Base-by-base conservation (phyloP, 2,888 invertebrate genomes). In the Melieria omissa region DNA sequence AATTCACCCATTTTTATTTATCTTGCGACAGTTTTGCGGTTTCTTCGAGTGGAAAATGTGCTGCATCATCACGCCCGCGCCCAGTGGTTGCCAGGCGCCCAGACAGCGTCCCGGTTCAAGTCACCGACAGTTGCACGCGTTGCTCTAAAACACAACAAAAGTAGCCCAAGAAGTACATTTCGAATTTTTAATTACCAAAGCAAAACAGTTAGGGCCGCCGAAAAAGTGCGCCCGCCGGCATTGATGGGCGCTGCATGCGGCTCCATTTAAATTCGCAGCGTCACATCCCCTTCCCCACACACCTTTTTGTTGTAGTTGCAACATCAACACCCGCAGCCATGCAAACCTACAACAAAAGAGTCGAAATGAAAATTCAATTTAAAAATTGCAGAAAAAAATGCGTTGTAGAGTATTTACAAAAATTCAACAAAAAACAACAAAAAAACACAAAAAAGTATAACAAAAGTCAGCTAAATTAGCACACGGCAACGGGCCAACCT, bases 31-130 rank as follows among this genome's bases (percentile, higher is more conserved):
- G 80, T 81, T 83, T 80, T 80, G 81, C 78, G 83, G 83, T 83
- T 82, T 78, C 77, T 78, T 83, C 80, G 82, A 80, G 82, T 81
- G 84, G 82, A 84, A 84, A 83, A 83, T 82, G 80, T 82, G 79
- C 83, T 80, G 81, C 83, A 83, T 83, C 83, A 84, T 77, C 79
- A 74, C 71, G 70, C 73, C 73, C 69, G 64, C 44, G 12, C 9
- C 12, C 10, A n/a, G 47, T 58, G 57, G 66, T 49, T 66, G 47
- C 42, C 12, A 14, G 42, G 8, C 7, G 47, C 29, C 3, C 47
- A 45, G 46, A 14, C 41, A 58, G 47, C 16, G 67, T 58, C 60
- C 61, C 49, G 60, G 12, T 29, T 16, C 49, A 60, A 58, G 60
- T 67, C 67, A 67, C 67, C 52, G 29, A 60, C 60, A 65, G 57